Percentiles rank a stretch among this genome's conserved stretches.
phyloP scores from a whole-genome alignment of 2,888 invertebrate genomes.

The Dasysyrphus albostriatus region DNA sequence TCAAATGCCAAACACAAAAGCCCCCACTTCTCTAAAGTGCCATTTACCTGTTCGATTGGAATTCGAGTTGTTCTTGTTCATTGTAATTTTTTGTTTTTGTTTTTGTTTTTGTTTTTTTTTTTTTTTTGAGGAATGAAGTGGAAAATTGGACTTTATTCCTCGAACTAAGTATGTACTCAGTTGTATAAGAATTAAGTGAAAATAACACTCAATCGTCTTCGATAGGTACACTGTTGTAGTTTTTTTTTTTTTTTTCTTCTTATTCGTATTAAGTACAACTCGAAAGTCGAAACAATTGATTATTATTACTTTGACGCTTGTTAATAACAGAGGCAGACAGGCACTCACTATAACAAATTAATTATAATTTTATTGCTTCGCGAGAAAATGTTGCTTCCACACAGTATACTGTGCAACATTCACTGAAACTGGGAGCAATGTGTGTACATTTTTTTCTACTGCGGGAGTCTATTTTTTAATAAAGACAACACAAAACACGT shows the following conservation, averaged over 20 bases:
- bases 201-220: conserved; percentile 38
- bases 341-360: conserved; percentile 1
- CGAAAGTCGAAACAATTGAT: not conserved
- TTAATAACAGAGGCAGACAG: not conserved
- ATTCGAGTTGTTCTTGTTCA: conserved; percentile 55
- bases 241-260: not conserved
- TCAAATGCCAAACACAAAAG: conserved; percentile 43
- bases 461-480: not conserved
- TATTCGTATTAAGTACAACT: not conserved
- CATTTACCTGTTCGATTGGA: conserved; percentile 67
- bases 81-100: no score
- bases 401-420: not conserved
- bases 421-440: not conserved
- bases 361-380: conserved; percentile 1
- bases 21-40: conserved; percentile 21
- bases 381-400: conserved; percentile 6
- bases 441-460: not conserved
- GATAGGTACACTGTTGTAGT: not conserved
- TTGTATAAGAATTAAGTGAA: conserved; percentile 19
- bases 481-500: not conserved
- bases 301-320: conserved; percentile 1
- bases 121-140: not conserved
- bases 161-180: conserved; percentile 9
- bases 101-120: no score
- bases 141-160: conserved; percentile 33